Evolutionary conservation across 2,888 invertebrate species (phyloP).

Genomic region (Mythimna vitellina): DNA sequence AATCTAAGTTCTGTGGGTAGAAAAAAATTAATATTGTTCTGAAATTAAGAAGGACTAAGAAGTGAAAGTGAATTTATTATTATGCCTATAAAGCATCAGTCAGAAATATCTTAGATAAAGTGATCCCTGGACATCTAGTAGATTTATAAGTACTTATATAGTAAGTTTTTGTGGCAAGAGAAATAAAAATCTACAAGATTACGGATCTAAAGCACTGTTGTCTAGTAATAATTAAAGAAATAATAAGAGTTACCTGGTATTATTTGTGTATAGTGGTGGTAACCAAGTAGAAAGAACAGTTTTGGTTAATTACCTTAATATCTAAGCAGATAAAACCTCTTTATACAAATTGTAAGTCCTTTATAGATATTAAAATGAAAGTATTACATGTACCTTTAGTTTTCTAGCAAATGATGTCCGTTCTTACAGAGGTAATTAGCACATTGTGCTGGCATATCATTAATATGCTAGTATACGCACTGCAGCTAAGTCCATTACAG

Average conservation of each 20-base stretch:
- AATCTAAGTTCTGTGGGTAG: not conserved
- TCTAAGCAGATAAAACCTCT: not conserved
- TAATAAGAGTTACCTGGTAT: not conserved
- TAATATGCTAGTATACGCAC: not conserved
- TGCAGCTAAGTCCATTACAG: not conserved
- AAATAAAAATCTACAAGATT: not conserved
- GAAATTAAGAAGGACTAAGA: slow-evolving; percentile 4
- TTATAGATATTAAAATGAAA: too few relatives aligned
- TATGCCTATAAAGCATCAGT: not conserved
- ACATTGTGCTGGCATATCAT: not conserved
- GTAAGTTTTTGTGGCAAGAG: not conserved
- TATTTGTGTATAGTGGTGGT: not conserved
- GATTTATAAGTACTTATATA: not conserved
- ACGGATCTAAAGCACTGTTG: not conserved
- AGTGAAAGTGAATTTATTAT: slow-evolving; percentile 27
- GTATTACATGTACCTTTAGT: not conserved
- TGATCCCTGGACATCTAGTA: not conserved
- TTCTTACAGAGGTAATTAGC: not conserved
- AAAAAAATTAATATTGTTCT: not conserved
- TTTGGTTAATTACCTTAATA: not conserved
- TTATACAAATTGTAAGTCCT: too few relatives aligned
- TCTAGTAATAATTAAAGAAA: not conserved
- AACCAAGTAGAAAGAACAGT: not conserved
- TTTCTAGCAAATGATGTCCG: not conserved
- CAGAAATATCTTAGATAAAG: not conserved